Conservation (phyloP, 2,888 invertebrate genomes). For the Cyclophora punctaria region DNA sequence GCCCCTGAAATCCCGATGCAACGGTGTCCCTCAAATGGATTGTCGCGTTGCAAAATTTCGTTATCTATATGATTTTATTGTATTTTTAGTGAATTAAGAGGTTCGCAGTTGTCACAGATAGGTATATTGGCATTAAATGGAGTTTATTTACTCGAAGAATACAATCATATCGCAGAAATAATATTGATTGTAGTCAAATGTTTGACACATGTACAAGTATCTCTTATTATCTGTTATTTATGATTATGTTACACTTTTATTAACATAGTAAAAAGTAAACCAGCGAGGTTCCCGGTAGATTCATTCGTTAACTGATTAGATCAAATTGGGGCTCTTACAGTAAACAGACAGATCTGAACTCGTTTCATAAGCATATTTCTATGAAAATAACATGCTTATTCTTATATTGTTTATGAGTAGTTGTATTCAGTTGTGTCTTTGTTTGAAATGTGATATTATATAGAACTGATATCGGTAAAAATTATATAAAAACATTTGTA, state of each 20-base stretch:
- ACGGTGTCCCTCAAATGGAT: slow-evolving; percentile 59
- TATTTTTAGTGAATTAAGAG: slow-evolving; percentile 12
- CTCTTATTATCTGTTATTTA: not conserved
- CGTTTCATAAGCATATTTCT: not conserved
- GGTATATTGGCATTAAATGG: slow-evolving; percentile 11
- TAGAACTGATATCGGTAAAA: slow-evolving; percentile 34
- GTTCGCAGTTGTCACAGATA: slow-evolving; percentile 1
- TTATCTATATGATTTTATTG: slow-evolving; percentile 25
- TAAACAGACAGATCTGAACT: too few species aligned
- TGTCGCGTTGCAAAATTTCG: slow-evolving; percentile 53
- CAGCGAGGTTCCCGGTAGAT: too few species aligned
- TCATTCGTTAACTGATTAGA: too few species aligned
- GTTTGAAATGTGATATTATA: slow-evolving; percentile 46
- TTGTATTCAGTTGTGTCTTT: slow-evolving; percentile 26
- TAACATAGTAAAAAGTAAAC: too few species aligned
- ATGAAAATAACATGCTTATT: not conserved
- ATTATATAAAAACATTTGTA: slow-evolving; percentile 10
- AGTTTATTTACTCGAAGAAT: too few species aligned
- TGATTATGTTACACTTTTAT: not conserved
- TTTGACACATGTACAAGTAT: not conserved
- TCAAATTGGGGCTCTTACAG: too few species aligned
- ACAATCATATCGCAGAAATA: not conserved
- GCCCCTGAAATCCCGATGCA: slow-evolving; percentile 59
- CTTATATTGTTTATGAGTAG: slow-evolving; percentile 25
- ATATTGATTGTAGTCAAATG: slow-evolving; percentile 6